These are phyloP conservation scores for Hippocampus abdominalis DNA, from an alignment of 2,113 vertebrate genomes.

Conservation along the genomic window DNA sequence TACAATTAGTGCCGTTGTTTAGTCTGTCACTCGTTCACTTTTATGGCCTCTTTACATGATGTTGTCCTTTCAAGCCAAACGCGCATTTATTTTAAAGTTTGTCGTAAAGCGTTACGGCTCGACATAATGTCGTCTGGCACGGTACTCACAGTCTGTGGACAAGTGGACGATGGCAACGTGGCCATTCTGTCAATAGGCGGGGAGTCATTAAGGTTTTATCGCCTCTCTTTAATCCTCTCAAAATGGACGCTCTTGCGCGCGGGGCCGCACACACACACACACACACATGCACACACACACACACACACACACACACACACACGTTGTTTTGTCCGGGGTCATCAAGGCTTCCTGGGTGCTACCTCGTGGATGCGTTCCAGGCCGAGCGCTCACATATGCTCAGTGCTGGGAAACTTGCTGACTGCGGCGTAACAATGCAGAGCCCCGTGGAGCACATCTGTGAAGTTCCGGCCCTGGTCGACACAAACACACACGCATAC, in stretches of 20 bases:
- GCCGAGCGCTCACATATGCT: conserved; percentile 69
- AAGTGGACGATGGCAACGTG: conserved; percentile 16
- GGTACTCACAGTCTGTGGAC: conserved; percentile 9
- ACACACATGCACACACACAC: conserved; percentile 11
- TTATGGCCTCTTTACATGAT: neutral
- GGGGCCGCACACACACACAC: conserved; percentile 5
- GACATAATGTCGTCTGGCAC: conserved; percentile 15
- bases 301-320: conserved; percentile 19
- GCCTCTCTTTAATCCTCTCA: conserved; percentile 51
- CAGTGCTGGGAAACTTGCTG: conserved; percentile 70
- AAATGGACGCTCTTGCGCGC: conserved; percentile 21
- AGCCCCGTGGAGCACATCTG: conserved; percentile 75
- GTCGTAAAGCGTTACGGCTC: neutral
- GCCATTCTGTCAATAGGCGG: conserved; percentile 41
- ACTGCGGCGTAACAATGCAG: conserved; percentile 59
- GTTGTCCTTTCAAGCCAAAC: conserved; percentile 2
- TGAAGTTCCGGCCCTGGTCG: conserved; percentile 59
- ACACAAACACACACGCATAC: neutral
- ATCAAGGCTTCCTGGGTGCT: conserved; percentile 66
- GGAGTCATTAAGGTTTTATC: conserved; percentile 55
- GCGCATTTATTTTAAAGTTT: neutral
- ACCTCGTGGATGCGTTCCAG: conserved; percentile 67
- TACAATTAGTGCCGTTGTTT: neutral
- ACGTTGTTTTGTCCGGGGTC: conserved; percentile 60
- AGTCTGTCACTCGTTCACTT: neutral